Conservation (phyloP, 2,113 vertebrate species). For the Rhinolophus sinicus region DNA sequence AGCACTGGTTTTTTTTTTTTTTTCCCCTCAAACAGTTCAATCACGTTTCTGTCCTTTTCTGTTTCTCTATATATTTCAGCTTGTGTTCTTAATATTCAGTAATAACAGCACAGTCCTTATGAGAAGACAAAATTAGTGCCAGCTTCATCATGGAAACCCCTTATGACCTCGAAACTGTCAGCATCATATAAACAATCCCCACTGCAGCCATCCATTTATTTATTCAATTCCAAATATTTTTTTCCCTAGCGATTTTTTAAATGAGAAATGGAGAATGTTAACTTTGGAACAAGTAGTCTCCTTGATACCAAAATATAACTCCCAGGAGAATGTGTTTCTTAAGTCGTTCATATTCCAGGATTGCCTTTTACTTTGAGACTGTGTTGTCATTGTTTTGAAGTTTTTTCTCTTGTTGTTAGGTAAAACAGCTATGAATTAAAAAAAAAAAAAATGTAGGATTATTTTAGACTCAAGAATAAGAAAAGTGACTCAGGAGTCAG, state of each 20-base stretch:
- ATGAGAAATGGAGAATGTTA: slow-evolving; percentile 53
- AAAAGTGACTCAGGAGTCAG: neutral
- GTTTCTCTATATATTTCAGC: neutral
- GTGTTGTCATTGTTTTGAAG: slow-evolving; percentile 41
- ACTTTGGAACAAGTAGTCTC: slow-evolving; percentile 24
- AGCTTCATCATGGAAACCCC: slow-evolving; percentile 2
- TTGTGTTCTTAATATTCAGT: neutral
- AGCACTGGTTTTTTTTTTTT: neutral
- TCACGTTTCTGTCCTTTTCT: neutral
- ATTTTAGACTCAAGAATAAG: slow-evolving; percentile 6
- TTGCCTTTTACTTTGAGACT: slow-evolving; percentile 37
- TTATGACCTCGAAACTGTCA: neutral
- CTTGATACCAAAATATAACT: slow-evolving; percentile 48
- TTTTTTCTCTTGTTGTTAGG: slow-evolving; percentile 45
- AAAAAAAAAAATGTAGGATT: neutral
- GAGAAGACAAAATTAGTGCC: slow-evolving; percentile 18
- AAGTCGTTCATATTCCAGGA: slow-evolving; percentile 26
- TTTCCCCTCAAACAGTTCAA: neutral
- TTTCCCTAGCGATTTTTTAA: slow-evolving; percentile 18
- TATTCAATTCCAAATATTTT: slow-evolving; percentile 41
- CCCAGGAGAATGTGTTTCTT: slow-evolving; percentile 33
- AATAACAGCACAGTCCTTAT: neutral
- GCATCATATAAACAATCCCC: neutral
- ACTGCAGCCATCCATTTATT: neutral
- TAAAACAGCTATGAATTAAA: neutral